Percentiles rank a stretch among this genome's conserved stretches.
Conservation (phyloP, 2,113 vertebrate genomes). For the Gobiocypris rarus region DNA sequence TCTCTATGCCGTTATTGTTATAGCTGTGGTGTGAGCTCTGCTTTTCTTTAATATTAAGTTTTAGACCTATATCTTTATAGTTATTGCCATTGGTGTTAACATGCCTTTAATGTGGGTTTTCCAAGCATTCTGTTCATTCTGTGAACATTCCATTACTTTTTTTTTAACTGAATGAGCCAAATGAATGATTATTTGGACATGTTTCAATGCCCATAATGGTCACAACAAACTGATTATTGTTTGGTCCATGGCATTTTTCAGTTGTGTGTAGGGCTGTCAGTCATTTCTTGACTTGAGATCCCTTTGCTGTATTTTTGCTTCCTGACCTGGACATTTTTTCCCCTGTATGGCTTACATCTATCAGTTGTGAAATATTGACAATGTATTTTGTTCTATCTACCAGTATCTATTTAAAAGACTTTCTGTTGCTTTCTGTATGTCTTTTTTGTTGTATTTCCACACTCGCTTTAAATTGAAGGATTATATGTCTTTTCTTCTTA, state of each 20-base stretch:
- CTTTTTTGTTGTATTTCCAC: not conserved
- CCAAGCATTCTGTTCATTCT: not conserved
- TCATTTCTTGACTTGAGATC: not conserved
- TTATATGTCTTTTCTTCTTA: not conserved
- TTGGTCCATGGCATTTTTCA: not conserved
- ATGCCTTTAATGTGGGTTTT: not conserved
- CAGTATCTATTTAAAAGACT: not conserved
- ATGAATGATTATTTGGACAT: not conserved
- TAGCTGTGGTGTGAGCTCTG: too few relatives aligned
- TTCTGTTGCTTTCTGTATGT: not conserved
- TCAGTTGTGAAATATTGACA: not conserved
- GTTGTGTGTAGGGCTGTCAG: not conserved
- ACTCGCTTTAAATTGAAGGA: not conserved
- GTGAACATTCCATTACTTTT: constrained; percentile 17
- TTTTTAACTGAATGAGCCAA: not conserved
- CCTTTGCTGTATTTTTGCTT: constrained; percentile 10
- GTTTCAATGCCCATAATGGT: not conserved
- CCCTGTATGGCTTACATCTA: not conserved
- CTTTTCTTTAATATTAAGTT: too few relatives aligned
- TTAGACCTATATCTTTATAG: too few relatives aligned
- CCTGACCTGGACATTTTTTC: not conserved
- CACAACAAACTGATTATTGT: not conserved
- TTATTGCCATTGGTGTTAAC: too few relatives aligned
- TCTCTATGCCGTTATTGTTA: too few relatives aligned
- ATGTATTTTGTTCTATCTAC: not conserved